Conservation (phyloP, 1,140 invertebrate species). For the Plutomurus gul region DNA sequence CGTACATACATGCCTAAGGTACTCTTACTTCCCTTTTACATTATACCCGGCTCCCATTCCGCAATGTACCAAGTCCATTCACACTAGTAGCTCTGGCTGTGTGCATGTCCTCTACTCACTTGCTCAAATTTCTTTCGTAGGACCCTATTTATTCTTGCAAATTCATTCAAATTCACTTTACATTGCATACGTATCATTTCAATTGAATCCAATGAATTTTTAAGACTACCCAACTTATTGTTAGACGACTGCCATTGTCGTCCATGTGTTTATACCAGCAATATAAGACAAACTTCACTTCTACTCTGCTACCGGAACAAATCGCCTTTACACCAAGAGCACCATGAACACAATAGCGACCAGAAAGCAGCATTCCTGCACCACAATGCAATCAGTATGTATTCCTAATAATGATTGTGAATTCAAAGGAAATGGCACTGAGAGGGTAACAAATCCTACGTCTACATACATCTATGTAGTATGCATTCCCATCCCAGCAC, state of each 20-base stretch:
- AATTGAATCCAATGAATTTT: not conserved
- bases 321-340: no score
- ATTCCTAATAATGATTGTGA: not conserved
- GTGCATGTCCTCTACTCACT: not conserved
- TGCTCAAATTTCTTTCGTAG: not conserved
- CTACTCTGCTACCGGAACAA: no score
- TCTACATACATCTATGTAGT: not conserved
- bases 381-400: not conserved
- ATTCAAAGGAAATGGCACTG: not conserved
- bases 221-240: not conserved
- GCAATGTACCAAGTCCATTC: no score
- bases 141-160: no score
- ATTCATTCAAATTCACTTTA: not conserved
- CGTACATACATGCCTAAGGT: not conserved
- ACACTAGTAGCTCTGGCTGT: no score
- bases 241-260: no score
- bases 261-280: no score
- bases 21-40: constrained; percentile 15
- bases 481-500: no score
- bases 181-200: not conserved
- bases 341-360: no score
- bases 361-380: no score
- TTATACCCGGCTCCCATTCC: no score
- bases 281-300: no score
- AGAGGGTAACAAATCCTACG: not conserved